Conservation (phyloP, 1,140 invertebrate genomes). For the Anagrus nilaparvatae region DNA sequence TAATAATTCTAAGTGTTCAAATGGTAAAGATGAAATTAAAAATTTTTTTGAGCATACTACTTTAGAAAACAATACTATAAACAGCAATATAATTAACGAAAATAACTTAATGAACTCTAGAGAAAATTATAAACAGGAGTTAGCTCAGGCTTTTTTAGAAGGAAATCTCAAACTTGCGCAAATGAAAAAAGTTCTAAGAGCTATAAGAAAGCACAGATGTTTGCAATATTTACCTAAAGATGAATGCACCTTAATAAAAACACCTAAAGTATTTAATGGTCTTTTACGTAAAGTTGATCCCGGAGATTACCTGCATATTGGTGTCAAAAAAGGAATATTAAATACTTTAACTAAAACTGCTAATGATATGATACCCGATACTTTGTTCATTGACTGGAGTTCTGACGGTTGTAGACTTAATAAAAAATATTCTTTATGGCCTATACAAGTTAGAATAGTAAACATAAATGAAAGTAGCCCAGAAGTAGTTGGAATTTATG, state of each 20-base stretch:
- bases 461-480: conserved; percentile 7
- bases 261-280: conserved; percentile 1
- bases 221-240: conserved; percentile 5
- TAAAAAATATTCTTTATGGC: not conserved
- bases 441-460: conserved; percentile 1
- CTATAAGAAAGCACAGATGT: too few species aligned
- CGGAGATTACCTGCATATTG: conserved; percentile 13
- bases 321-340: conserved; percentile 1
- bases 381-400: conserved; percentile 8
- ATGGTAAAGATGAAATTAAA: too few species aligned
- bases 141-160: too few species aligned
- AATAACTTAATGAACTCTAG: too few species aligned
- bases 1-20: too few species aligned
- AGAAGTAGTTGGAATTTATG: conserved; percentile 8
- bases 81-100: too few species aligned
- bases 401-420: conserved; percentile 9
- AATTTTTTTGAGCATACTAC: too few species aligned
- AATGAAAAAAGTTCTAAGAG: too few species aligned
- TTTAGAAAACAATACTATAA: too few species aligned
- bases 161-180: too few species aligned
- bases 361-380: not conserved
- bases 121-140: too few species aligned
- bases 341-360: not conserved
- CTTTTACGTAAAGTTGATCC: not conserved
- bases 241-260: conserved; percentile 7